Base-by-base conservation (phyloP, 2,113 vertebrate species). In the Anoplopoma fimbria region DNA sequence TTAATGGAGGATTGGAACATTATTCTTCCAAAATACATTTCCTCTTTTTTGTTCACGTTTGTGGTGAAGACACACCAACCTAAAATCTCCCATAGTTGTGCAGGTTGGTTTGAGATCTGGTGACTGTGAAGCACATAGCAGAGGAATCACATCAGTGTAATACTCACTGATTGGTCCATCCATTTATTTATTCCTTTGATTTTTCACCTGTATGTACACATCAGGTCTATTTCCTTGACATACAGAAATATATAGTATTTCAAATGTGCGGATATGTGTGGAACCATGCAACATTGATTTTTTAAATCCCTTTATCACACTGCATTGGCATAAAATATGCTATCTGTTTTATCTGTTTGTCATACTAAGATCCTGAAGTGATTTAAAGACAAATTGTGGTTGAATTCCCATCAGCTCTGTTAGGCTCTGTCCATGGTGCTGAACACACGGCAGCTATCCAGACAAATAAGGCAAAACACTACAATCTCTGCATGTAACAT, bases 371-470 rank as follows among this genome's bases (percentile, higher is more conserved):
- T 9, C 33, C 38, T 33, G 21, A 25, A 13, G 33, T 6, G 33
- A 23, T 57, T 42, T 58, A 8, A 25, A 7, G 17, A 47, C 6
- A 51, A 27, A 51, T 1, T 14, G 9, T 4, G 14, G 21, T 2
- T 2, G 5, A 27, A 29, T 21, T n/a, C 9, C 42, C n/a, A 15
- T 1, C 34, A 42, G 9, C 38, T 0, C 2, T 49, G 19, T 1
- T 1, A 2, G 74, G 14, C 81, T 83, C 86, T 86, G 88, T 92
- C 90, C 87, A 4, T 89, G 88, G 90, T 92, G 60, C 87, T 89
- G 85, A 88, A 87, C 67, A 17, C 27, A 5, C 36, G 23, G 27
- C 69, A 10, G 45, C 58, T 31, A 9, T 58, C 3, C 2, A 65
- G 61, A 4, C 33, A 70, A 9, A 67, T 2, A 1, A 17, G 1